Conservation (phyloP, 2,113 vertebrate species). For the Pluvialis apricaria region DNA sequence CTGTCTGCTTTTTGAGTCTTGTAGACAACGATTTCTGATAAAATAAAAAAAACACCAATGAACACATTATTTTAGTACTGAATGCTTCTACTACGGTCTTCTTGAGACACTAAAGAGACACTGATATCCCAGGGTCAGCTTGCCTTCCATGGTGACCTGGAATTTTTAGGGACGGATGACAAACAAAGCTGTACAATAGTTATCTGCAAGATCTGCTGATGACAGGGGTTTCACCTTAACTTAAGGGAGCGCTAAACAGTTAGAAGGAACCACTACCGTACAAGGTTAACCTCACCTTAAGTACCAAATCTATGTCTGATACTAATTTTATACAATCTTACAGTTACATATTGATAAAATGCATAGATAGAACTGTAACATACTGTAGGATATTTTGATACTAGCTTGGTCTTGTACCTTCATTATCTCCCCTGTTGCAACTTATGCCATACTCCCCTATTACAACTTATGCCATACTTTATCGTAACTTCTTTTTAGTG, state of each 20-base stretch:
- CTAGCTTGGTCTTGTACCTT: not conserved
- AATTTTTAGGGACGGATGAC: not conserved
- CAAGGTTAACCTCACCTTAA: not conserved
- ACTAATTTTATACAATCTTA: not conserved
- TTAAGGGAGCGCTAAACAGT: not conserved
- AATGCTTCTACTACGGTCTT: not conserved
- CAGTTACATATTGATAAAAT: not conserved
- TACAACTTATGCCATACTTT: not conserved
- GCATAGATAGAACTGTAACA: not conserved
- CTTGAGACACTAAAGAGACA: not conserved
- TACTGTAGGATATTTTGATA: not conserved
- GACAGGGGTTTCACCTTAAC: not conserved
- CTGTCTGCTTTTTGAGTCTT: not conserved
- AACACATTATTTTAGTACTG: not conserved
- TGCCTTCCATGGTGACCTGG: fast-evolving
- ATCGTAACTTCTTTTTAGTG: not conserved
- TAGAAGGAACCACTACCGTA: not conserved
- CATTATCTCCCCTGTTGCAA: not conserved
- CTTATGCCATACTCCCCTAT: no score
- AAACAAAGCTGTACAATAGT: not conserved
- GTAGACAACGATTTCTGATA: not conserved
- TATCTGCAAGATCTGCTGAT: not conserved
- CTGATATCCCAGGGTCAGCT: not conserved
- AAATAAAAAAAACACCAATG: not conserved
- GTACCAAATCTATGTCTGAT: not conserved